These are phyloP conservation scores for Melanocharis versteri DNA, from an alignment of 2,113 vertebrate genomes.

Conservation along the genomic window DNA sequence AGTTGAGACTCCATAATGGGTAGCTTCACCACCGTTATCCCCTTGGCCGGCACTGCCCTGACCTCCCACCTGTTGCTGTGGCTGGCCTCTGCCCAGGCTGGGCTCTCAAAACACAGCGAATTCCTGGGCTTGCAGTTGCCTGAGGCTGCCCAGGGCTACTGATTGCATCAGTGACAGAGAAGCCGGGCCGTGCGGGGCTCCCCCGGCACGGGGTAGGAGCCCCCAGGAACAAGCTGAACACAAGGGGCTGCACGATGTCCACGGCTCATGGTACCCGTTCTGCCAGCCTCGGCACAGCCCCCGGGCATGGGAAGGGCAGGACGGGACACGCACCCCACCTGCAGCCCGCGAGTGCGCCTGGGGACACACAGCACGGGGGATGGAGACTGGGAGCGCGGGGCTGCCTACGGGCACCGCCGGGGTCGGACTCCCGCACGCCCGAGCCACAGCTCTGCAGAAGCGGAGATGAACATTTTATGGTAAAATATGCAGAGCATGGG, in stretches of 20 bases:
- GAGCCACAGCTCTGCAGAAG: neutral
- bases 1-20: conserved; percentile 39
- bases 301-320: neutral
- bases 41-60: neutral
- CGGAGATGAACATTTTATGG: neutral
- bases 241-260: neutral
- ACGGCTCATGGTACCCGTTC: fast-evolving
- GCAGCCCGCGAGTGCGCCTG: neutral
- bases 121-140: neutral
- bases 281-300: neutral
- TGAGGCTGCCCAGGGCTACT: neutral
- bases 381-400: fast-evolving
- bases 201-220: fast-evolving
- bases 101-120: neutral
- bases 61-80: neutral
- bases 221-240: no score
- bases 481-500: conserved; percentile 28
- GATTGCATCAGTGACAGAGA: fast-evolving
- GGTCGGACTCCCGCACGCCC: fast-evolving
- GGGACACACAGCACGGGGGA: neutral
- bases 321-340: neutral
- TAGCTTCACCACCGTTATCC: neutral
- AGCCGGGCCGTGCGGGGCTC: fast-evolving
- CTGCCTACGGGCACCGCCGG: neutral
- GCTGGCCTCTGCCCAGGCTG: neutral